phyloP scores from a whole-genome alignment of 2,888 invertebrate species.

The Bugulina stolonifera region DNA sequence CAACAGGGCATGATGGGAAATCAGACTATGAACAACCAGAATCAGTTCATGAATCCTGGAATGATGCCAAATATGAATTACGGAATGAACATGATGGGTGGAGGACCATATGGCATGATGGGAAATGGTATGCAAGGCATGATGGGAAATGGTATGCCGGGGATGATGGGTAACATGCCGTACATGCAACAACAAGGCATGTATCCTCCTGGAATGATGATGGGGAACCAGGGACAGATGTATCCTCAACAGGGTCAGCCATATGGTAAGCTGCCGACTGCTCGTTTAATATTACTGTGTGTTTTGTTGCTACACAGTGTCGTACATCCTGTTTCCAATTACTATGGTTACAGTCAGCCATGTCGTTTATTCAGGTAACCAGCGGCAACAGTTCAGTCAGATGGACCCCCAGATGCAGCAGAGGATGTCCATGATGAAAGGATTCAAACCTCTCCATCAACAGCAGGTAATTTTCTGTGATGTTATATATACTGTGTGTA shows the following conservation, averaged over 20 bases:
- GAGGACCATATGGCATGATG: neutral
- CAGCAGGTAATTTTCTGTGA: slow-evolving; percentile 11
- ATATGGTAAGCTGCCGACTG: neutral
- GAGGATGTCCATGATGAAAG: slow-evolving; percentile 24
- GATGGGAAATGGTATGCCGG: neutral
- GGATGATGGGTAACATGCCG: slow-evolving; percentile 12
- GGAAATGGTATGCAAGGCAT: neutral
- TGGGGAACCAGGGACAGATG: neutral
- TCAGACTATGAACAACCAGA: neutral
- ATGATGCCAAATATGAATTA: neutral
- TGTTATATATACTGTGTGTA: too few species aligned
- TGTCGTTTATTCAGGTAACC: neutral
- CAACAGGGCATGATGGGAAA: too few species aligned
- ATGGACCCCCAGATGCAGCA: slow-evolving; percentile 25
- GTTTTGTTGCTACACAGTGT: too few species aligned
- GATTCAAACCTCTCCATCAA: slow-evolving; percentile 20
- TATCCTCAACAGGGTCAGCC: neutral
- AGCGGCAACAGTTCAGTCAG: neutral
- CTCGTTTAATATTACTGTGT: too few species aligned
- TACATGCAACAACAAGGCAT: neutral
- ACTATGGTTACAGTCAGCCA: too few species aligned
- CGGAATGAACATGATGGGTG: slow-evolving; percentile 3
- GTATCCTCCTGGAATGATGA: neutral
- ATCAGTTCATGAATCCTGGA: neutral
- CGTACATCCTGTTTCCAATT: too few species aligned